phyloP scores from a whole-genome alignment of 2,888 invertebrate genomes.

The Athalia rosae region DNA sequence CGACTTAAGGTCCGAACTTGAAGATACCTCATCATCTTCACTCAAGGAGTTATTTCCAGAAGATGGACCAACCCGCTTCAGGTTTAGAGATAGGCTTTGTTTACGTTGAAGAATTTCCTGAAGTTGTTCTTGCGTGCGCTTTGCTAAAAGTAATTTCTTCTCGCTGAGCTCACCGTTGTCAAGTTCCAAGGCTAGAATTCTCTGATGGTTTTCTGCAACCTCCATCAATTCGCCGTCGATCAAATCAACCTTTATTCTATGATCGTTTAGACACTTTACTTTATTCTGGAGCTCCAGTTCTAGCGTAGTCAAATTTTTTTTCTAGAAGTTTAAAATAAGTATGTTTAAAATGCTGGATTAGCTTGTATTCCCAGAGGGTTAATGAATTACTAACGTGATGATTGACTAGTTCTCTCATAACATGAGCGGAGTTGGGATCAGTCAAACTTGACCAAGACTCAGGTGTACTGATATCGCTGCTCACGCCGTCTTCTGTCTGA shows the following conservation, averaged over 20 bases:
- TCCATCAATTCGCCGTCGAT: slow-evolving; percentile 82
- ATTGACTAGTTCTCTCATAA: slow-evolving; percentile 81
- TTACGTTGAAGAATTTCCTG: slow-evolving; percentile 75
- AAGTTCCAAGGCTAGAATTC: slow-evolving; percentile 63
- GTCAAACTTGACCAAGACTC: slow-evolving; percentile 70
- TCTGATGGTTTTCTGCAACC: slow-evolving; percentile 79
- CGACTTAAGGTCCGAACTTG: slow-evolving; percentile 58
- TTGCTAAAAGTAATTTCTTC: slow-evolving; percentile 73
- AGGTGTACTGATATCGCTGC: slow-evolving; percentile 67
- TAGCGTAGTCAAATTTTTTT: slow-evolving; percentile 82
- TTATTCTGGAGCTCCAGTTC: slow-evolving; percentile 82
- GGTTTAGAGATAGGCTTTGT: slow-evolving; percentile 81
- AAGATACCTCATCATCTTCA: slow-evolving; percentile 58
- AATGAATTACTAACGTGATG: slow-evolving; percentile 79
- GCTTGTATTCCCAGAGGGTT: too few relatives aligned
- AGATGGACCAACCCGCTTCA: slow-evolving; percentile 77
- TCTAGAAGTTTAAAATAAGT: slow-evolving; percentile 73
- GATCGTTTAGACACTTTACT: slow-evolving; percentile 79
- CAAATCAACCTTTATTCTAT: slow-evolving; percentile 81
- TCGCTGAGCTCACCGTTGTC: slow-evolving; percentile 63
- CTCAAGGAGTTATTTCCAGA: slow-evolving; percentile 63
- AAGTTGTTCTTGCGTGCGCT: slow-evolving; percentile 75
- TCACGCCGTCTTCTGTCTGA: slow-evolving; percentile 69
- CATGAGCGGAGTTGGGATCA: slow-evolving; percentile 80
- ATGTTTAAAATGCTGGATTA: too few relatives aligned